phyloP scores from a whole-genome alignment of 2,888 invertebrate species.

The Volucella inflata region DNA sequence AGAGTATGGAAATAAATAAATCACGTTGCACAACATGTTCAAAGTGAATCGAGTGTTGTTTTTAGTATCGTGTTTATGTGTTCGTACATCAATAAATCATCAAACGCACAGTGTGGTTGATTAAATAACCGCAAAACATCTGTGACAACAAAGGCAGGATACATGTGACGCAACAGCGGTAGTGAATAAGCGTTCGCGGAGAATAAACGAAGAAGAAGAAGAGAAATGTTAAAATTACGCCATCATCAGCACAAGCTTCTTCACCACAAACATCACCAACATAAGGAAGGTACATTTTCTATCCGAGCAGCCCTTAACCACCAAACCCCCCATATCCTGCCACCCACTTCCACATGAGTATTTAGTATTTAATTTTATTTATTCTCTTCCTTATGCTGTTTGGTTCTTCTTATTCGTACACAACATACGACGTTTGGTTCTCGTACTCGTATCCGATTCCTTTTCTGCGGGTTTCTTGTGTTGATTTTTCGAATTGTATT shows the following conservation, averaged over 20 bases:
- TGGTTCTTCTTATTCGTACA: slow-evolving; percentile 14
- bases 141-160: slow-evolving; percentile 8
- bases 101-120: slow-evolving; percentile 45
- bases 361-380: slow-evolving; percentile 57
- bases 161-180: not conserved
- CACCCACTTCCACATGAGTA: not conserved
- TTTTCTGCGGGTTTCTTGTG: slow-evolving; percentile 25
- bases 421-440: too few species aligned
- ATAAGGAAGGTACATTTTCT: slow-evolving; percentile 65
- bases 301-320: not conserved
- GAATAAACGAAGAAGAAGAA: not conserved
- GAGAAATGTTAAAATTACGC: slow-evolving; percentile 65
- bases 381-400: slow-evolving; percentile 13
- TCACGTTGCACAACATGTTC: not conserved
- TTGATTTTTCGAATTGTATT: slow-evolving; percentile 59
- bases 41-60: slow-evolving; percentile 34
- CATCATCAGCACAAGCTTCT: slow-evolving; percentile 68
- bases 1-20: slow-evolving; percentile 2
- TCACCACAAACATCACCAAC: slow-evolving; percentile 65
- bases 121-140: slow-evolving; percentile 50
- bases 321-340: not conserved
- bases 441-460: slow-evolving; percentile 43
- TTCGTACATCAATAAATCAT: slow-evolving; percentile 31
- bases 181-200: not conserved
- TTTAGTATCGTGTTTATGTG: slow-evolving; percentile 2